Conservation (phyloP, 2,797 vertebrate species). For the Carduelis carduelis region DNA sequence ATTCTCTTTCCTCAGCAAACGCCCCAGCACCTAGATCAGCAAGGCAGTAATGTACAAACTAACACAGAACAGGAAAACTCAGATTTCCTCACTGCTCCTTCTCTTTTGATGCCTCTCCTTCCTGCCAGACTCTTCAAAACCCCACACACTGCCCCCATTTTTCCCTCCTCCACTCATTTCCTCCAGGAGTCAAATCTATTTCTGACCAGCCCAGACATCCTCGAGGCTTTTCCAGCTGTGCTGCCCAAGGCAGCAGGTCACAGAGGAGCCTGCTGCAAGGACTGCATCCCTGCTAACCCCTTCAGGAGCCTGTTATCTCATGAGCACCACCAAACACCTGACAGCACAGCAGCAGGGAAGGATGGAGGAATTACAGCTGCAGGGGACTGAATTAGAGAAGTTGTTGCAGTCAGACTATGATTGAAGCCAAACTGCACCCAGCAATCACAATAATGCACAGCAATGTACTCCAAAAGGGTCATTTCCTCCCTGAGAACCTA, state of each 20-base stretch:
- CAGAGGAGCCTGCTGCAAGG: background rate
- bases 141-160: background rate
- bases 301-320: background rate
- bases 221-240: background rate
- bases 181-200: background rate
- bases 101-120: constrained; percentile 15
- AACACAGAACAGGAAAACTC: background rate
- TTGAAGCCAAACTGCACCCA: background rate
- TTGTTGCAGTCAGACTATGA: background rate
- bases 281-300: background rate
- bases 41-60: background rate
- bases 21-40: background rate
- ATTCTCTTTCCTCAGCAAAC: background rate
- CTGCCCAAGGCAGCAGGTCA: background rate
- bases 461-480: background rate
- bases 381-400: background rate
- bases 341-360: background rate
- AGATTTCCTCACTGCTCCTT: background rate
- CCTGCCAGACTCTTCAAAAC: constrained; percentile 10
- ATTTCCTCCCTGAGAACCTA: background rate
- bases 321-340: background rate
- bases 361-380: background rate
- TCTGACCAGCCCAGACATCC: background rate
- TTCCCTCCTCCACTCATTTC: background rate
- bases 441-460: background rate